Percentiles rank a stretch among this genome's conserved stretches.
phyloP scores from a whole-genome alignment of 2,888 invertebrate species.

The Synanthedon myopaeformis region DNA sequence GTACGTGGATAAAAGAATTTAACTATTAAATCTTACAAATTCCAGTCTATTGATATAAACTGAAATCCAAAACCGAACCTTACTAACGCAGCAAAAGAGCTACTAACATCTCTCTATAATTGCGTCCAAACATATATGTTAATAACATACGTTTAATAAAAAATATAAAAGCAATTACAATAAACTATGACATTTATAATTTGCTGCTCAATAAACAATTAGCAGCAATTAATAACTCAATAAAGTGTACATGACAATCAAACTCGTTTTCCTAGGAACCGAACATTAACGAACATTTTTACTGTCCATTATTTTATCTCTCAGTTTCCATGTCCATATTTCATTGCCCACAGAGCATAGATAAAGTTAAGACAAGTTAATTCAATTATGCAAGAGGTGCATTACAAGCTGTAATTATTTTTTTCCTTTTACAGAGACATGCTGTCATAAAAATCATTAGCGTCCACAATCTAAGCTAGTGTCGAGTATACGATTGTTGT shows the following conservation, averaged over 20 bases:
- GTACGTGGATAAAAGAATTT: too few relatives aligned
- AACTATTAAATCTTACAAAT: too few relatives aligned
- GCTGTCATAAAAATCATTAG: slow-evolving; percentile 36
- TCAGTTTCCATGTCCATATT: not conserved
- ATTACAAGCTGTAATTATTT: not conserved
- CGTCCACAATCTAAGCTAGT: slow-evolving; percentile 9
- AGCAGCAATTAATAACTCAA: not conserved
- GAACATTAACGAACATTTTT: not conserved
- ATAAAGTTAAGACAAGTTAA: not conserved
- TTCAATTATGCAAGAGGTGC: not conserved
- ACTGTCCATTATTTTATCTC: not conserved
- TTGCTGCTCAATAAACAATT: not conserved
- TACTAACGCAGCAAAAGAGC: too few relatives aligned
- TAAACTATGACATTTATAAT: too few relatives aligned
- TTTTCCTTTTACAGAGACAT: slow-evolving; percentile 43
- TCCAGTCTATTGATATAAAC: too few relatives aligned
- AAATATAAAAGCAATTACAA: too few relatives aligned
- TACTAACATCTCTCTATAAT: too few relatives aligned
- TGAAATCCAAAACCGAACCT: too few relatives aligned
- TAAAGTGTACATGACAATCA: not conserved
- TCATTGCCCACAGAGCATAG: not conserved
- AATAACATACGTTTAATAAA: too few relatives aligned
- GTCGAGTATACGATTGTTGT: slow-evolving; percentile 33
- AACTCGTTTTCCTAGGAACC: not conserved
- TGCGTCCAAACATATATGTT: too few relatives aligned